Percentiles rank a stretch among this genome's conserved stretches.
Conservation (phyloP, 2,888 invertebrate species). For the Phengaris alcon region DNA sequence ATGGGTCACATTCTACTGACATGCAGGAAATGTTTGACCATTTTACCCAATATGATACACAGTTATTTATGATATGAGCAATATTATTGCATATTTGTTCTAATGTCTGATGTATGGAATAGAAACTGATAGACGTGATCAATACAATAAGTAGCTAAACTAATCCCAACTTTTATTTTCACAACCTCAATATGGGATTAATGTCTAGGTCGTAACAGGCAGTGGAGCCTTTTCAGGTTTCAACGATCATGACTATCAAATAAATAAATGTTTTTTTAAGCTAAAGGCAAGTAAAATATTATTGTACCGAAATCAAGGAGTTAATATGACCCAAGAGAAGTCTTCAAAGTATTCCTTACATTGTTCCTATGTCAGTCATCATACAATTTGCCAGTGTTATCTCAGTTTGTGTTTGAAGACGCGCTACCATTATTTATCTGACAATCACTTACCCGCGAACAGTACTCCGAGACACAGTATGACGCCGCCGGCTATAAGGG, state of each 20-base stretch:
- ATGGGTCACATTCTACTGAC: conserved; percentile 14
- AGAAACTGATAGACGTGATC: too few species aligned
- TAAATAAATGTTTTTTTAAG: not conserved
- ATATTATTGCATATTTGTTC: too few species aligned
- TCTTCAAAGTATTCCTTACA: not conserved
- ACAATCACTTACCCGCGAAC: conserved; percentile 72
- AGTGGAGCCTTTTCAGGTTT: not conserved
- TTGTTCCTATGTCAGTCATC: not conserved
- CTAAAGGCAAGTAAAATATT: not conserved
- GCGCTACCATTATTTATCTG: conserved; percentile 11
- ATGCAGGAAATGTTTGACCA: not conserved
- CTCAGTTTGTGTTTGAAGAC: not conserved
- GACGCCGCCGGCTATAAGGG: conserved; percentile 82
- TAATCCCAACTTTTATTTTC: not conserved
- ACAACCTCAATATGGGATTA: not conserved
- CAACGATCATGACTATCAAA: not conserved
- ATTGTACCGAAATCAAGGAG: too few species aligned
- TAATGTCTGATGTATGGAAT: too few species aligned
- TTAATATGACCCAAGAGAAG: not conserved
- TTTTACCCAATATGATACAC: not conserved
- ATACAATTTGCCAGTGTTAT: not conserved
- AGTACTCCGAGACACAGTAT: conserved; percentile 80
- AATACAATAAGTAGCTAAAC: not conserved
- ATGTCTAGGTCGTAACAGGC: not conserved
- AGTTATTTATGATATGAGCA: not conserved